Evolutionary conservation across 1,140 invertebrate species (phyloP).

Genomic region (Drosophila sucinea): DNA sequence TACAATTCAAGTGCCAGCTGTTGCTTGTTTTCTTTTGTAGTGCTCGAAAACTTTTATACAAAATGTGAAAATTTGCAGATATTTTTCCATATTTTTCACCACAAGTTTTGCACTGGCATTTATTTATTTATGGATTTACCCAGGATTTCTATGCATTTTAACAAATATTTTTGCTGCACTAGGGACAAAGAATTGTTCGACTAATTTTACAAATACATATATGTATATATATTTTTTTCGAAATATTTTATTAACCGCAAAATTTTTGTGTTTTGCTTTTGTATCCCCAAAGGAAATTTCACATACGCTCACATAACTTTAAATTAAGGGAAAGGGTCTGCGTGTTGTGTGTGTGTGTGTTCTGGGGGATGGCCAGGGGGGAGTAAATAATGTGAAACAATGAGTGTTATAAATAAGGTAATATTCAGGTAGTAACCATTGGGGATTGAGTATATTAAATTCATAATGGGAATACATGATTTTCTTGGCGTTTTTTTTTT

Average conservation of each 20-base stretch:
- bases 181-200: background rate
- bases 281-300: background rate
- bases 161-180: background rate
- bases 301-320: constrained; percentile 6
- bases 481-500: background rate
- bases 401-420: constrained; percentile 10
- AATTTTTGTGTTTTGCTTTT: background rate
- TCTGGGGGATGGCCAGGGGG: no score
- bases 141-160: background rate
- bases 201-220: background rate
- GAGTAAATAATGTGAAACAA: constrained; percentile 9
- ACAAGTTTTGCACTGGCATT: background rate
- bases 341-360: background rate
- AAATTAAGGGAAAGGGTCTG: background rate
- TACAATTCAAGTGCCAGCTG: background rate
- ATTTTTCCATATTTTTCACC: background rate
- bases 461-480: constrained; percentile 3
- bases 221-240: background rate
- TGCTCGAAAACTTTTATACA: background rate
- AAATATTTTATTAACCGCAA: constrained; percentile 4
- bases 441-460: constrained; percentile 1
- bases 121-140: background rate
- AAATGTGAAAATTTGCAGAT: background rate
- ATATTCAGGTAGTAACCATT: background rate
- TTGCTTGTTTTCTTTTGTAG: constrained; percentile 6